Conservation (phyloP, 2,797 vertebrate genomes). For the Pampus argenteus region DNA sequence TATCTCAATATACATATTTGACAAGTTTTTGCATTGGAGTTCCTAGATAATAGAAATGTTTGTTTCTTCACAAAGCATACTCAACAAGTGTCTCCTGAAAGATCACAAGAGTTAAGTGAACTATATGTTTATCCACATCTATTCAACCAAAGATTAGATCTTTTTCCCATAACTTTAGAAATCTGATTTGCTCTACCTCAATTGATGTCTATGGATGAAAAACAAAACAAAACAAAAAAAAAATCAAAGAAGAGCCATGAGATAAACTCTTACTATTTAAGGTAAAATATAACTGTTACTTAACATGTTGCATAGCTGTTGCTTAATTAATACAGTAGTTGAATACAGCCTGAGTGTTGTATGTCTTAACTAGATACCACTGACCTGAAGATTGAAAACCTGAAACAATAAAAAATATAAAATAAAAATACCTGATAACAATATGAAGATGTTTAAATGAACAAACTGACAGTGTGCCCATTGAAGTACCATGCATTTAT, state of each 20-base stretch:
- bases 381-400: conserved; percentile 63
- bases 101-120: conserved; percentile 16
- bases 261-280: conserved; percentile 40
- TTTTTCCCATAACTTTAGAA: conserved; percentile 17
- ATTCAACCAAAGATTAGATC: conserved; percentile 30
- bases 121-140: conserved; percentile 8
- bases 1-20: conserved; percentile 86
- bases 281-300: conserved; percentile 48
- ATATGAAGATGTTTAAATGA: conserved; percentile 45
- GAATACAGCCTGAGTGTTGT: conserved; percentile 77
- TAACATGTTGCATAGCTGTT: conserved; percentile 62
- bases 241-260: conserved; percentile 44
- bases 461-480: conserved; percentile 5
- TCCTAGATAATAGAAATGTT: conserved; percentile 37
- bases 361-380: conserved; percentile 56
- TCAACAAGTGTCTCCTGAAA: conserved; percentile 18
- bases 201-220: conserved; percentile 25
- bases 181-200: conserved; percentile 21
- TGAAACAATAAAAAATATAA: conserved; percentile 45
- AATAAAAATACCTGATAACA: conserved; percentile 53
- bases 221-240: conserved; percentile 30
- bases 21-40: conserved; percentile 78
- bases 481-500: conserved; percentile 8
- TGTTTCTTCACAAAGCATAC: conserved; percentile 66
- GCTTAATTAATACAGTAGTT: conserved; percentile 81